Conservation (phyloP, 1,140 invertebrate genomes). For the Diabrotica undecimpunctata region DNA sequence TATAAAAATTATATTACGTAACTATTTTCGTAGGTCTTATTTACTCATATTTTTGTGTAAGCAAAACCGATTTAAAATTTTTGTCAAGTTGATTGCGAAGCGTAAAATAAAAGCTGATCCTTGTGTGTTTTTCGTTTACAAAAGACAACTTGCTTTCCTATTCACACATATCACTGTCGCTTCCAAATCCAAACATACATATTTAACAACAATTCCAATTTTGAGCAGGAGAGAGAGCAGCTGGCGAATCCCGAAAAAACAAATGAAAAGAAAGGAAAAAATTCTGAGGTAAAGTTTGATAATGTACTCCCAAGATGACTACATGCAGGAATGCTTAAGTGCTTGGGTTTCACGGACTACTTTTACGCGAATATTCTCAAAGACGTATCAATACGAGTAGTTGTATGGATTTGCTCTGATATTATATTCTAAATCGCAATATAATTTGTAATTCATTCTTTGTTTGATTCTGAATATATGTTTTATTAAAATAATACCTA, state of each 20-base stretch:
- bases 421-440: too few relatives aligned
- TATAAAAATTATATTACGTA: too few relatives aligned
- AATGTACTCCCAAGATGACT: constrained; percentile 2
- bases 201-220: constrained; percentile 3
- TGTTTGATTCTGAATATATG: too few relatives aligned
- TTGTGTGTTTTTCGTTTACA: constrained; percentile 2
- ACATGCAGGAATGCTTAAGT: constrained; percentile 2
- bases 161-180: background rate
- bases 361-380: background rate
- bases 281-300: background rate
- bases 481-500: too few relatives aligned
- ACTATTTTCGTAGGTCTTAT: too few relatives aligned
- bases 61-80: background rate
- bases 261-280: background rate
- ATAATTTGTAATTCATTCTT: too few relatives aligned
- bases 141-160: background rate
- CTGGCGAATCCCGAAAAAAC: background rate
- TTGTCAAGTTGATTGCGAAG: background rate
- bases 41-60: too few relatives aligned
- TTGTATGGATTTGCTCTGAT: too few relatives aligned
- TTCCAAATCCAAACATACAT: background rate
- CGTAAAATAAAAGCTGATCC: constrained; percentile 2
- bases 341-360: background rate
- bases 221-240: background rate
- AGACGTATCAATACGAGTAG: background rate